Conservation (phyloP, 2,113 vertebrate genomes). For the Ammodytes marinus region DNA sequence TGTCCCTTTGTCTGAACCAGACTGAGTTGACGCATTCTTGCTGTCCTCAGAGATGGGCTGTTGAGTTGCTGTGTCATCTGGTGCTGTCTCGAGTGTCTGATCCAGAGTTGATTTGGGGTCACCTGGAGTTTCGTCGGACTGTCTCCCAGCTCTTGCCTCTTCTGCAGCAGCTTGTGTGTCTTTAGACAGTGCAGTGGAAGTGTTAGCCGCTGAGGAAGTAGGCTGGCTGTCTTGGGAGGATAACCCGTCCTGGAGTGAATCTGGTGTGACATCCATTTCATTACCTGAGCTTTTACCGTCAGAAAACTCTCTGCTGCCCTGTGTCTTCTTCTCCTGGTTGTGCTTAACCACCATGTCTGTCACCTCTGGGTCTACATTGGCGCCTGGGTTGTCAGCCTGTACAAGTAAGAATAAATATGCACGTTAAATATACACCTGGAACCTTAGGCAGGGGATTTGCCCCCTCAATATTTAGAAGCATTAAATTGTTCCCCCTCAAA, state of each 20-base stretch:
- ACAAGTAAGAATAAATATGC: neutral
- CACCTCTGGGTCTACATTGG: slow-evolving; percentile 58
- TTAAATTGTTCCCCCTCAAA: no score
- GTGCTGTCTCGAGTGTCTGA: neutral
- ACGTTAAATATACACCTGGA: neutral
- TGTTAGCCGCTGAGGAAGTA: accelerated
- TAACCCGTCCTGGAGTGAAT: slow-evolving; percentile 5
- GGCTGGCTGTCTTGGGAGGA: neutral
- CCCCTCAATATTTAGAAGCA: neutral
- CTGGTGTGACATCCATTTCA: slow-evolving; percentile 35
- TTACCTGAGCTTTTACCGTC: slow-evolving; percentile 69
- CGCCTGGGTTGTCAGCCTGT: slow-evolving; percentile 44
- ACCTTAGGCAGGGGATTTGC: neutral
- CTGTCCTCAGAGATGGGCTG: neutral
- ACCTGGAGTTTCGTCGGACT: accelerated
- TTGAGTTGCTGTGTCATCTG: neutral
- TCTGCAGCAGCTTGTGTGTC: neutral
- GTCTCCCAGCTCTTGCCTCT: neutral
- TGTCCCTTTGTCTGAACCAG: neutral
- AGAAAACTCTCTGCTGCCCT: slow-evolving; percentile 6
- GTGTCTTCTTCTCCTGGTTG: slow-evolving; percentile 12
- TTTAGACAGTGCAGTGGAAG: accelerated
- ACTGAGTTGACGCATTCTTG: neutral
- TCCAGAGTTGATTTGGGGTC: neutral
- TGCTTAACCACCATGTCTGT: slow-evolving; percentile 30